phyloP scores from a whole-genome alignment of 2,797 vertebrate genomes.

The Sebastes minor region DNA sequence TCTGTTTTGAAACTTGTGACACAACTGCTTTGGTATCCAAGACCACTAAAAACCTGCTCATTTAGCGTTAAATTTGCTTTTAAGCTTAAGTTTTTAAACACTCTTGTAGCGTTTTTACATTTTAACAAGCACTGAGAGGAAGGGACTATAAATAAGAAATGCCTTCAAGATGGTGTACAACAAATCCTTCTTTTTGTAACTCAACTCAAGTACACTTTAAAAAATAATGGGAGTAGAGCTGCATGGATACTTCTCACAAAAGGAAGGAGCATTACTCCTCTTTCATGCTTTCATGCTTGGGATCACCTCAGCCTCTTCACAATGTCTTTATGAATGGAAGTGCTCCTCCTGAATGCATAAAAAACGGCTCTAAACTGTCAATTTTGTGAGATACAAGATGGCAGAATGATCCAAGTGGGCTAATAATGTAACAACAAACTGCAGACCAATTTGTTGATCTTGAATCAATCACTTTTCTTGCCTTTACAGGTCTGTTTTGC shows the following conservation, averaged over 20 bases:
- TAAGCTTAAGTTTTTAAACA: neutral
- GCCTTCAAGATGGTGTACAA: neutral
- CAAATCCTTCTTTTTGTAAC: neutral
- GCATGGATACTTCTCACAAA: neutral
- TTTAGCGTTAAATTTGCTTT: neutral
- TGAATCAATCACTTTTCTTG: neutral
- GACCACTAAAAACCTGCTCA: neutral
- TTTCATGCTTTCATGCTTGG: neutral
- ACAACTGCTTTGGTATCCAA: neutral
- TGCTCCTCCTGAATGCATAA: neutral
- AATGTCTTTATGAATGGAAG: neutral
- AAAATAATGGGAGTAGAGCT: neutral
- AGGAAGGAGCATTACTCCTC: neutral
- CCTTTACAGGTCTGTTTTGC: neutral
- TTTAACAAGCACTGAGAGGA: neutral
- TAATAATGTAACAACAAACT: neutral
- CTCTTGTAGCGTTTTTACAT: neutral
- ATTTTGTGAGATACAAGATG: neutral
- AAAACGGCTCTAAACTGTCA: neutral
- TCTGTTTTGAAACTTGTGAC: slow-evolving; percentile 14
- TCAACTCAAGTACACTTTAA: neutral
- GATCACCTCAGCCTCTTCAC: neutral
- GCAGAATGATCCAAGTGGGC: neutral
- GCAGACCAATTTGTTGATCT: neutral
- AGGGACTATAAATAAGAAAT: neutral